Evolutionary conservation across 2,888 invertebrate species (phyloP), one percentile per base, ranked within the genome.

Genomic region (Ormyrus thymus): DNA sequence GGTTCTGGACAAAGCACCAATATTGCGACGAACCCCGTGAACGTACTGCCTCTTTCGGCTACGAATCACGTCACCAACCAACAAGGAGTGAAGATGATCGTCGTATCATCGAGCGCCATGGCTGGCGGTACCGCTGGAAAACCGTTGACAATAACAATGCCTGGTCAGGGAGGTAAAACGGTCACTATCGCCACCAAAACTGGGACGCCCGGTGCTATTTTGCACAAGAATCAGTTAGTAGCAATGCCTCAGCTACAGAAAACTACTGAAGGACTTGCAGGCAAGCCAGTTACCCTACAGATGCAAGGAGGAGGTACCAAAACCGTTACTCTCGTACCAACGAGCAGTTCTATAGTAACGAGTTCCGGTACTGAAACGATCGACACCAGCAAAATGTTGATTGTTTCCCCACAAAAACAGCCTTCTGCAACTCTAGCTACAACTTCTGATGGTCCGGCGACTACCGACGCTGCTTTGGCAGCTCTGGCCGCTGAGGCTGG

Each of bases 241-340:
- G 88, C 89, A 4, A 85, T 90, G 84, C 90, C 90, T 7, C 89
- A 89, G 65, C 87, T 89, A 11, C 90, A 90, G 76, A 90, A 90
- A 65, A 84, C 86, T 7, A 84, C 92, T 94, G 46, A 93, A 93
- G 56, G 29, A 29, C 29, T 65, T 78, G 91, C 94, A 80, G 93
- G 94, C 0, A 95, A 95, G 89, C 94, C 94, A 15, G 93, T 95
- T 2, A 95, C 95, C 0, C 92, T 95, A 58, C 94, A 94, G 89
- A 93, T 95, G 92, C 92, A 94, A 13, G 92, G 92, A 29, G 91
- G 91, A 56, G 92, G 92, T 43, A 92, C 93, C 66, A 94, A 94
- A 89, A 94, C 93, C 0, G 92, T 94, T 0, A 93, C 94, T 0
- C 90, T 94, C 46, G 92, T 94, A 73, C 91, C 89, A n/a, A 86